Evolutionary conservation across 2,888 invertebrate genomes (phyloP).

Genomic region (Tetragonula carbonaria): DNA sequence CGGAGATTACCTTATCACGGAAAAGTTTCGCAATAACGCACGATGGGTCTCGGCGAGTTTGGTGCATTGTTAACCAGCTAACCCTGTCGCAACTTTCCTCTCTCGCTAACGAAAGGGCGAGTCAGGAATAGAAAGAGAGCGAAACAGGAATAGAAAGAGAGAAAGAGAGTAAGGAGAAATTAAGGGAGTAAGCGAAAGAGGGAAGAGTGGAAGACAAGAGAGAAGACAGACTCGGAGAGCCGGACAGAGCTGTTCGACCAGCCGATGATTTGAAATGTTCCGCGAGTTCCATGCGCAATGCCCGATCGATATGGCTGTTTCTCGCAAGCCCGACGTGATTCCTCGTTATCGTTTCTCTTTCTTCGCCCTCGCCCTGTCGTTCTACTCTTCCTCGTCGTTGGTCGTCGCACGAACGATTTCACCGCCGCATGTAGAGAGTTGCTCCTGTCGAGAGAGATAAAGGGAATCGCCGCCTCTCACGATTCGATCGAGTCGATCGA

Average conservation of each 20-base stretch:
- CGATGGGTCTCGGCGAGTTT: slow-evolving; percentile 63
- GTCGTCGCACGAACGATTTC: neutral
- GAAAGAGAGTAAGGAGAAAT: neutral
- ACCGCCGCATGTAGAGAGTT: neutral
- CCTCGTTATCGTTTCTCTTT: slow-evolving; percentile 56
- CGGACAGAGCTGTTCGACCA: slow-evolving; percentile 28
- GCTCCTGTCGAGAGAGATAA: slow-evolving; percentile 40
- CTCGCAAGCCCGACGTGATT: slow-evolving; percentile 64
- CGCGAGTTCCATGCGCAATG: slow-evolving; percentile 64
- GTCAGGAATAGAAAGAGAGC: neutral
- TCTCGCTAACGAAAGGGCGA: slow-evolving; percentile 24
- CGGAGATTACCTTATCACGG: slow-evolving; percentile 44
- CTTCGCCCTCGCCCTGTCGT: neutral
- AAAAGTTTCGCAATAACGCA: slow-evolving; percentile 78
- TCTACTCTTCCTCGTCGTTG: neutral
- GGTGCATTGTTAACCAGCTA: slow-evolving; percentile 68
- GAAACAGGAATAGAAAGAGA: neutral
- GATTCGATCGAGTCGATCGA: slow-evolving; percentile 54
- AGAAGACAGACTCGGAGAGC: slow-evolving; percentile 6
- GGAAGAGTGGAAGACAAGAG: neutral
- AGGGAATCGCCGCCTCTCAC: slow-evolving; percentile 24
- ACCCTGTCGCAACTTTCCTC: slow-evolving; percentile 51
- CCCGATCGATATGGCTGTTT: slow-evolving; percentile 69
- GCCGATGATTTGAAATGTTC: slow-evolving; percentile 64
- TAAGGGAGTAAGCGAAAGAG: too few relatives aligned